These are phyloP conservation scores for Notolabrus celidotus DNA, from an alignment of 2,797 vertebrate genomes.

Conservation along the genomic window DNA sequence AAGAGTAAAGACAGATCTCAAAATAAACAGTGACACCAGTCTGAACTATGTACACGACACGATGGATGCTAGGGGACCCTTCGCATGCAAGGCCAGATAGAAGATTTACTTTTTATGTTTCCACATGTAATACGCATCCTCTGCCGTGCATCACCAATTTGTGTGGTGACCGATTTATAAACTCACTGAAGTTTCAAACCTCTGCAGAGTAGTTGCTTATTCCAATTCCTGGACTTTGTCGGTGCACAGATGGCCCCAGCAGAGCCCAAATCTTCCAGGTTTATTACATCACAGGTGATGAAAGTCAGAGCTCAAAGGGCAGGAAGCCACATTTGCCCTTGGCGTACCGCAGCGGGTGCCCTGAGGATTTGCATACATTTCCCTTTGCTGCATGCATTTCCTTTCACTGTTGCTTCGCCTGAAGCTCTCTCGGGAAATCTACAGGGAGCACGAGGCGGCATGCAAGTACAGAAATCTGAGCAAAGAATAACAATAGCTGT, in stretches of 20 bases:
- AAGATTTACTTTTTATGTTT: too few relatives aligned
- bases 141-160: too few relatives aligned
- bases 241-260: background rate
- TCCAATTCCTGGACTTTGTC: background rate
- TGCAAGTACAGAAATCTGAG: background rate
- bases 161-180: too few relatives aligned
- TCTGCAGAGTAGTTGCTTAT: too few relatives aligned
- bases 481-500: constrained; percentile 24
- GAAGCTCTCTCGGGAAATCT: constrained; percentile 52
- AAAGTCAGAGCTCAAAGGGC: constrained; percentile 36
- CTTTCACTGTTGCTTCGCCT: constrained; percentile 27
- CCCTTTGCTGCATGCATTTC: constrained; percentile 43
- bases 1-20: too few relatives aligned
- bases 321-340: constrained; percentile 38
- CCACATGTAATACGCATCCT: too few relatives aligned
- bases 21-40: too few relatives aligned
- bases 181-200: too few relatives aligned
- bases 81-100: too few relatives aligned
- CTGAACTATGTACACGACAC: too few relatives aligned
- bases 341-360: constrained; percentile 33
- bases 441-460: constrained; percentile 9
- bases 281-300: constrained; percentile 7
- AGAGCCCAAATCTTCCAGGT: background rate
- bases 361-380: constrained; percentile 78
- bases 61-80: too few relatives aligned